phyloP scores from a whole-genome alignment of 2,888 invertebrate species.

The Lasius fuliginosus region DNA sequence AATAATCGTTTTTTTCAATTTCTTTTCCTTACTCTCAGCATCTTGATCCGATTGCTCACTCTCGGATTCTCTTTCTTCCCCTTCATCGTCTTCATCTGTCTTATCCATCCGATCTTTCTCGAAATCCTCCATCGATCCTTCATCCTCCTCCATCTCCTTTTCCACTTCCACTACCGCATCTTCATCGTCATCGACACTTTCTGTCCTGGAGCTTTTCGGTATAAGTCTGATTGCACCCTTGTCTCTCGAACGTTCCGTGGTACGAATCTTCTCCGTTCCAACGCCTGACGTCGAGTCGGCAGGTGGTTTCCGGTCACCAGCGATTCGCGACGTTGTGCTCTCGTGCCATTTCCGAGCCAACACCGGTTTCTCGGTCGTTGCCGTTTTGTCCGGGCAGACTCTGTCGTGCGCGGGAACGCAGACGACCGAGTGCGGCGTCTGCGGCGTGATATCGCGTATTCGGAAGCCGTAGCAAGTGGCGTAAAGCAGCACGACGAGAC shows the following conservation, averaged over 20 bases:
- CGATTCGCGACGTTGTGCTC: constrained; percentile 65
- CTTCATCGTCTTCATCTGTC: constrained; percentile 26
- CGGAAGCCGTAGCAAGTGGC: constrained; percentile 80
- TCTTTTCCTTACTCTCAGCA: constrained; percentile 62
- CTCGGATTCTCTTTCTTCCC: constrained; percentile 4
- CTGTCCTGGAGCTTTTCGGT: background rate
- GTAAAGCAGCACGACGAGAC: constrained; percentile 78
- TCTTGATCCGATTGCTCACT: constrained; percentile 81
- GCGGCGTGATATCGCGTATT: constrained; percentile 78
- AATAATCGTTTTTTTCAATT: constrained; percentile 64
- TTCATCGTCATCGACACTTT: constrained; percentile 49
- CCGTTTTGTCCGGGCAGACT: constrained; percentile 62
- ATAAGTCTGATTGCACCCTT: background rate
- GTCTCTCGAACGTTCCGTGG: constrained; percentile 38
- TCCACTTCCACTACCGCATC: constrained; percentile 54
- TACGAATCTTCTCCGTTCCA: constrained; percentile 52
- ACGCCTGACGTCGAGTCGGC: constrained; percentile 68
- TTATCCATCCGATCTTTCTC: constrained; percentile 3
- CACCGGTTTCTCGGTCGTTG: constrained; percentile 46
- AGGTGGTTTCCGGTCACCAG: constrained; percentile 77
- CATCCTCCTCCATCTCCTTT: constrained; percentile 48
- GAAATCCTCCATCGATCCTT: constrained; percentile 7
- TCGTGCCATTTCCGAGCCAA: constrained; percentile 73
- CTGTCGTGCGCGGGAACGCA: constrained; percentile 41
- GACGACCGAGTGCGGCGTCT: constrained; percentile 22